Base-by-base conservation (phyloP, 2,113 vertebrate species). In the Hippocampus zosterae region DNA sequence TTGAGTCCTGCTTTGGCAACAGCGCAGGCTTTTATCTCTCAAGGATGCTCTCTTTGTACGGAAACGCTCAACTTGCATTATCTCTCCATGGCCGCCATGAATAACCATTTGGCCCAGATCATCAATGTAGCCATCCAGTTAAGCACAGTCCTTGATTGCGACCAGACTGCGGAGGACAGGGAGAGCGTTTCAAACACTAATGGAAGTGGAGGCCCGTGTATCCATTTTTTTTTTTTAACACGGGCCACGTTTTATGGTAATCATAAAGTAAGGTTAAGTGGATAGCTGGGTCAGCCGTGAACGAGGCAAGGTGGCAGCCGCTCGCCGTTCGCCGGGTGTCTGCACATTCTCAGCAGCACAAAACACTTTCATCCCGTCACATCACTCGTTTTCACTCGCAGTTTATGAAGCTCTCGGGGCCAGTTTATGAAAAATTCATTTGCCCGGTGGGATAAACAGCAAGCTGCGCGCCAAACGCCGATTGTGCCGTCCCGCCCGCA, bases 351-450 rank as follows among this genome's bases (percentile, higher is more conserved):
- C 83, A 89, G 92, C 85, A 82, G 67, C 78, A 72, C 88, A 81
- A 90, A 93, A 87, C 85, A 91, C 27, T 60, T 15, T 33, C 57
- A 18, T 19, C 16, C 16, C 27, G 27, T 60, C 57, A 27, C 7
- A 71, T 84, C 52, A 40, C 60, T 67, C 65, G 48, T 55, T 74
- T 71, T n/a, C 64, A 67, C 69, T 76, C 60, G 84, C 86, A 90
- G 87, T 90, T 95, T 93, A 93, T 92, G 91, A 94, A 93, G 73
- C 93, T 88, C 91, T 61, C 19, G 27, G 88, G 90, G 93, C 91
- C 86, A 90, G 91, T 94, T 94, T 91, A 94, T 95, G 92, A 95
- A 91, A 94, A 93, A 95, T 94, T 89, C 90, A 94, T 93, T 86
- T 86, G 91, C 90, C 93, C 90, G 82, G 79, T 75, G 82, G 81